phyloP scores from a whole-genome alignment of 2,888 invertebrate genomes.

The Sminthurinus aureus region DNA sequence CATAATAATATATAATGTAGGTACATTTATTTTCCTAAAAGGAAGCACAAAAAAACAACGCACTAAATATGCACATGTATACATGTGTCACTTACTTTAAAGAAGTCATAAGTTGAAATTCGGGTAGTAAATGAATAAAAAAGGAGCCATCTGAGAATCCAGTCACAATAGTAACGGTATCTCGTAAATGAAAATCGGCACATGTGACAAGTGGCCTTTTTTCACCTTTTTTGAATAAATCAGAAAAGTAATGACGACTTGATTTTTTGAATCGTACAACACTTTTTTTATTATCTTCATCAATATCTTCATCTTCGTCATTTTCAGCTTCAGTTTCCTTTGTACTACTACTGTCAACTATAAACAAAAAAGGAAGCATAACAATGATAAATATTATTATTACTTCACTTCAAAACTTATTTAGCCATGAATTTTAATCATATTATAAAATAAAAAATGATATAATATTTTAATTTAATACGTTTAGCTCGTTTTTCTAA shows the following conservation, averaged over 20 bases:
- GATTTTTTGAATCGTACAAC: constrained; percentile 74
- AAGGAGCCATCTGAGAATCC: constrained; percentile 93
- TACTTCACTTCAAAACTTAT: constrained; percentile 25
- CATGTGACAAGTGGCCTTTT: constrained; percentile 76
- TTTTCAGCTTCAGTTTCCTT: no score
- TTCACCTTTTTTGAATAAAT: constrained; percentile 72
- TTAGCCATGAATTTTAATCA: not conserved
- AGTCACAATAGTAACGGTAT: constrained; percentile 81
- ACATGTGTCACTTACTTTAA: constrained; percentile 65
- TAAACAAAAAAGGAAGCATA: not conserved
- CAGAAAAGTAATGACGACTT: constrained; percentile 77
- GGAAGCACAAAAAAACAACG: not conserved
- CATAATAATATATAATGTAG: not conserved
- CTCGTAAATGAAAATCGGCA: constrained; percentile 78
- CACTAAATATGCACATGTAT: constrained; percentile 60
- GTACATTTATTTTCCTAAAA: not conserved
- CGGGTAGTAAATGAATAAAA: constrained; percentile 92
- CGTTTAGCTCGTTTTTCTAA: constrained; percentile 34
- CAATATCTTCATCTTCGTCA: not conserved
- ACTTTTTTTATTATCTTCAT: constrained; percentile 60
- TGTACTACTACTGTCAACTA: not conserved
- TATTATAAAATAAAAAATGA: not conserved
- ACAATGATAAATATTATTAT: not conserved
- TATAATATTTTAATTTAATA: no score
- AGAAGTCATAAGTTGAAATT: constrained; percentile 90